Base-by-base conservation (phyloP, 2,888 invertebrate genomes). In the Noctua comes region DNA sequence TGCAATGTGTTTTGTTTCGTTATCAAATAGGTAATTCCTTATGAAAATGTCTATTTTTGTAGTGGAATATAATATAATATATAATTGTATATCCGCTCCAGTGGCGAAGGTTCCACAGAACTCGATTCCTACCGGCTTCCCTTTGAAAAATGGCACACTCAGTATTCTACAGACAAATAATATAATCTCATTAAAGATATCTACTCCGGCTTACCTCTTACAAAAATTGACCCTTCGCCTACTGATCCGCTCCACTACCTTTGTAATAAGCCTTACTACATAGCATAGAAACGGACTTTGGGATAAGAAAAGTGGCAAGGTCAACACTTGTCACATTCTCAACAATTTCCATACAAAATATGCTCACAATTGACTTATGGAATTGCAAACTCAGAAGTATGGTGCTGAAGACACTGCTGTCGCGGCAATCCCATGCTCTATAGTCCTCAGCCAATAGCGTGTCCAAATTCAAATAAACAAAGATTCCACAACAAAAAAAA, bases 401-500 rank as follows among this genome's bases (percentile, higher is more conserved):
- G 31, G 31, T 62, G 62, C 5, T 31, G 8, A 36, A 64, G 21
- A 36, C 10, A 31, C 62, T 62, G 10, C 13, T 1, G 16, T n/a
- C n/a, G 27, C 59, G 27, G 16, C 7, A 5, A 21, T 64, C 31
- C 31, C 64, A 21, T 21, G 10, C 5, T 64, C 8, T 31, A 31
- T 31, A 31, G 31, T 68, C 4, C 16, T 43, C 27, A 18, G 7
- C 24, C 13, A 16, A 11, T 10, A 36, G 43, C 18, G 59, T 8
- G 1, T 81, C 71, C 54, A 65, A 82, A 82, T 59, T 24, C 11
- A 43, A 83, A 43, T 0, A 57, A 68, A 40, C 40, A 76, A 43
- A 40, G 7, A 40, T 65, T 65, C 31, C 27, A 18, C 51, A 36
- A 11, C 24, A 36, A 54, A 59, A 46, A 43, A 48, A 43, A 48